Conservation (phyloP, 1,140 invertebrate genomes). For the Apis cerana region DNA sequence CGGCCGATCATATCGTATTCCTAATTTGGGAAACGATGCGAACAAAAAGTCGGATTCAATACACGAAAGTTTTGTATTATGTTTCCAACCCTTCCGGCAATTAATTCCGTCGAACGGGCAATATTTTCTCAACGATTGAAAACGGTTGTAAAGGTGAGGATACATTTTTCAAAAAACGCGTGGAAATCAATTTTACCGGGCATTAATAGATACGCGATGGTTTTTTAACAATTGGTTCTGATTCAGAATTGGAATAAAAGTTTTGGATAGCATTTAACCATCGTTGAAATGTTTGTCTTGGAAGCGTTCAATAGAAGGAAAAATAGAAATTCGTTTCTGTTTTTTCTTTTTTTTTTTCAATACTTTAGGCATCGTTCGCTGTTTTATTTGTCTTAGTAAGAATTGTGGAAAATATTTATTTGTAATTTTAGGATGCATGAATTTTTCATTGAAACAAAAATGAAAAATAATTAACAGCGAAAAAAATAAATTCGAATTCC, state of each 20-base stretch:
- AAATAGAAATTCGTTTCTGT: not conserved
- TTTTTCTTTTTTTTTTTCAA: not conserved
- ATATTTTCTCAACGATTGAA: constrained; percentile 3
- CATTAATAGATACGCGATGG: not conserved
- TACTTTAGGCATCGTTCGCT: not conserved
- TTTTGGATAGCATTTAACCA: not conserved
- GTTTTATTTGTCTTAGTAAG: too few species aligned
- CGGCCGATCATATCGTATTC: not conserved
- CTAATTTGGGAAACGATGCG: not conserved
- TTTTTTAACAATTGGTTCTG: not conserved
- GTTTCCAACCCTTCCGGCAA: not conserved
- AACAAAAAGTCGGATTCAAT: not conserved
- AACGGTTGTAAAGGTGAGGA: not conserved
- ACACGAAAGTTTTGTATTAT: not conserved
- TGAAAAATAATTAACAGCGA: not conserved
- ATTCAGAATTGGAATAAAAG: not conserved
- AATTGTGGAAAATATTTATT: not conserved
- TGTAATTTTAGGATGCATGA: too few species aligned
- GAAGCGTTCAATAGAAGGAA: not conserved
- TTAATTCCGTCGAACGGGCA: constrained; percentile 1
- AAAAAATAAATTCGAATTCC: constrained; percentile 36
- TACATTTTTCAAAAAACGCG: not conserved
- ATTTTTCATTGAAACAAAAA: too few species aligned
- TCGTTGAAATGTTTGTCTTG: not conserved
- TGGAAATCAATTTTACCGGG: not conserved